These are phyloP conservation scores for Ptyas mucosa DNA, from an alignment of 2,113 vertebrate species.

Conservation along the genomic window DNA sequence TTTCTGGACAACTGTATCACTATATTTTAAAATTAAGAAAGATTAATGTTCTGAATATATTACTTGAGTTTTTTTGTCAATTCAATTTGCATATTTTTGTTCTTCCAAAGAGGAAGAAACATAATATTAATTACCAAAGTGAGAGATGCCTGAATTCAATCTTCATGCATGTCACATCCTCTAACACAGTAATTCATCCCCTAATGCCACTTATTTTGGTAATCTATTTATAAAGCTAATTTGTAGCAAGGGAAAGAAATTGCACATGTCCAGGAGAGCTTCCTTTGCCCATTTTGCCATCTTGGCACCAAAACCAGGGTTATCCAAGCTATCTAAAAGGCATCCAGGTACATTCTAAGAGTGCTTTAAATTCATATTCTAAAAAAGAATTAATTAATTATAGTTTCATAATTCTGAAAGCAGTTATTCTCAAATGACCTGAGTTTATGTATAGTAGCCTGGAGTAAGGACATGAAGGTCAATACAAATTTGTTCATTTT, in stretches of 20 bases:
- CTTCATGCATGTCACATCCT: background rate
- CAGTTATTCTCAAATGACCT: background rate
- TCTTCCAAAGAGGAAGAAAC: background rate
- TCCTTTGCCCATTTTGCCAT: background rate
- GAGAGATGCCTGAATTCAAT: background rate
- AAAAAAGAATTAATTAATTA: background rate
- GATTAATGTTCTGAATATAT: background rate
- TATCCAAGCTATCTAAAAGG: background rate
- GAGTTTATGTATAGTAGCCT: background rate
- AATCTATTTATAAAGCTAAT: background rate
- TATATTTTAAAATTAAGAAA: background rate
- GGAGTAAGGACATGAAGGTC: background rate
- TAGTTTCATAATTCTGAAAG: background rate
- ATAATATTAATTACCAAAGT: background rate
- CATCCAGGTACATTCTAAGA: background rate
- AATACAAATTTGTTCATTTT: background rate
- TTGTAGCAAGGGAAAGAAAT: background rate
- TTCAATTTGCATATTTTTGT: background rate
- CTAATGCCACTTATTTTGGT: background rate
- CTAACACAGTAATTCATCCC: background rate
- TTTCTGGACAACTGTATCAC: too few relatives aligned
- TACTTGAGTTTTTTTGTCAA: background rate
- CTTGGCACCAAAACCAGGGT: background rate
- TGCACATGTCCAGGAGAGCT: background rate
- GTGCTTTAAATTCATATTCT: background rate